Evolutionary conservation across 1,140 invertebrate genomes (phyloP), one percentile per base, ranked within the genome.

Genomic region (Gryllus bimaculatus): DNA sequence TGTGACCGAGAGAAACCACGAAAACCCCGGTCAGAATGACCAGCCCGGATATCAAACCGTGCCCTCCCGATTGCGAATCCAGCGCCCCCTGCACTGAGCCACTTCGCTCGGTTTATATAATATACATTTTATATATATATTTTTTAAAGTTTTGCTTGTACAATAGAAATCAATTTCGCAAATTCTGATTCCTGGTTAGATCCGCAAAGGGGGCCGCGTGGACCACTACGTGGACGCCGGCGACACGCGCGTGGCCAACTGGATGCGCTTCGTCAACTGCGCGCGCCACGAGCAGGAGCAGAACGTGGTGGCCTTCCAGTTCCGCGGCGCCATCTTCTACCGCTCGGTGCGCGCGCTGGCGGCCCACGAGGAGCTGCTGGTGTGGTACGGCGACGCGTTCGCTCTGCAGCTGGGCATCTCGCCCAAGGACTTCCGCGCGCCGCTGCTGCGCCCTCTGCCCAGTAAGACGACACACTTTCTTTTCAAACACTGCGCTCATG

Each of bases 221-320:
- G 74, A 79, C 0, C 82, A 87, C 81, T 88, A 85, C 49, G 83
- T 89, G n/a, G 88, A 89, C 83, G 88, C 85, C 8, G 81, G 78
- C 4, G 85, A 89, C 75, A 81, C 83, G 0, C 82, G 83, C 49
- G 81, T 81, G 21, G 86, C 85, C 49, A 90, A 91, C 83, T 91
- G 90, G 89, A 87, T 91, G 87, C 85, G 89, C 8, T 91, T 87
- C 81, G 87, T 91, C 0, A 91, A 91, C 83, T 91, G 89, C 83
- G 86, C 89, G 5, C 83, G 87, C 48, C 82, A 85, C 80, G 85
- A 85, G 79, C 79, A 80, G 75, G 89, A 90, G 81, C 88, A 89
- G 81, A 91, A 91, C 83, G 82, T 91, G 3, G 82, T 88, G 8
- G 89, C 89, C 0, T 90, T 88, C 82, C 89, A 91, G 82, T 88